Base-by-base conservation (phyloP, 2,113 vertebrate species). In the Triplophysa tibetana region DNA sequence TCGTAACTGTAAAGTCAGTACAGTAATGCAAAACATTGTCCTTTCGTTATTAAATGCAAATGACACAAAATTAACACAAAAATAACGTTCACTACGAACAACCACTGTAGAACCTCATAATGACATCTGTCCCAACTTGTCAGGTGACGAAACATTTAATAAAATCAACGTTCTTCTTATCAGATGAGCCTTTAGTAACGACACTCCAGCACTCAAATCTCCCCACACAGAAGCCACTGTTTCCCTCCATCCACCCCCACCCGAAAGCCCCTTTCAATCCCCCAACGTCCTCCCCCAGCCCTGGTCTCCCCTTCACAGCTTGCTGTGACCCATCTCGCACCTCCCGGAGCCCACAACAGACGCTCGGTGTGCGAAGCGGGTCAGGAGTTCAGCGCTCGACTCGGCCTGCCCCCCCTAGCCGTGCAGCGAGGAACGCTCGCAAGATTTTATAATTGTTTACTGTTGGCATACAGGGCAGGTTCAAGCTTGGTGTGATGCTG, bases 361-460 rank as follows among this genome's bases (percentile, higher is more conserved):
- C 88, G 86, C 88, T 88, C 79, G 90, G 91, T 93, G 92, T 94
- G 93, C 92, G 91, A 93, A 93, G 89, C 89, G 89, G 93, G 91
- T 93, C 92, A 93, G 89, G 90, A 92, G 93, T 93, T 94, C 93
- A 93, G 88, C 85, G 82, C 82, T 50, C 52, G 86, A 89, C 90
- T 91, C 66, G 24, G 21, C 64, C 58, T 24, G 1, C 26, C 70
- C 73, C 67, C 78, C 67, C 66, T 65, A 69, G 72, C 38, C 19
- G 50, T 43, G 84, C 88, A 87, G 89, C 86, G 88, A 88, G 87
- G 88, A 90, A 88, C 84, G 86, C 88, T 87, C 88, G 88, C 79
- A 85, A 74, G 87, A 89, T 88, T 92, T 92, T 92, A 91, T 93
- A 91, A 92, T 94, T 91, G 90, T 92, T 92, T 87, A 87, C 90